Evolutionary conservation across 2,888 invertebrate species (phyloP), one percentile per base, ranked within the genome.

Genomic region (Troglohyphantes excavatus): DNA sequence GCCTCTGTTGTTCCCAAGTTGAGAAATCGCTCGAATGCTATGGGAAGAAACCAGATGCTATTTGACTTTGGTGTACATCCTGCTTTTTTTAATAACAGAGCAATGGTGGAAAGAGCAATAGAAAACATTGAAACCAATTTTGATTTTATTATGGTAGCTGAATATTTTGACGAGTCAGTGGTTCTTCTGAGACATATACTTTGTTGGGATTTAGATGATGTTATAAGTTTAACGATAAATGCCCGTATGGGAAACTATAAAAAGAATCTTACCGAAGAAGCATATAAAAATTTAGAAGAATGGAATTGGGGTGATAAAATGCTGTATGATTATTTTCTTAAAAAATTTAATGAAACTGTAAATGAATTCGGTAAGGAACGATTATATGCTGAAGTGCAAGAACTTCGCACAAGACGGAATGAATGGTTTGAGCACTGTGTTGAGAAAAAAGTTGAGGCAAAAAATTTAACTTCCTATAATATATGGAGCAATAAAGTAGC

Each of bases 101-200:
- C 76, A 6, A 85, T 81, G 19, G 73, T 92, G 9, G 59, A 73
- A 21, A 85, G 90, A 67, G 91, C 91, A n/a, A 92, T 93, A 26
- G 79, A 90, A 11, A 90, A 91, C 9, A 82, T 93, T 19, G 93
- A 93, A 21, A 59, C 72, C 5, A 82, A 91, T 7, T 93, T 93
- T 88, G 92, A 93, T 65, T 90, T 93, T 9, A 92, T 93, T 6
- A 91, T 93, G 92, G 91, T 93, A 6, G 91, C 92, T 0, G 93
- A 93, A 73, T 82, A 87, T 46, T 92, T 93, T 91, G 92, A 93
- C 68, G 93, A 93, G 76, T 93, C 92, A 2, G 90, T 93, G 17
- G 89, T 93, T 39, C 82, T 93, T 11, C 87, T 93, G 33, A 91
- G 91, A 7, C 90, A 93, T 39, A 90, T 92, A 26, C 90, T 93